phyloP scores from a whole-genome alignment of 2,888 invertebrate genomes.

The Nemotelus pantherinus region DNA sequence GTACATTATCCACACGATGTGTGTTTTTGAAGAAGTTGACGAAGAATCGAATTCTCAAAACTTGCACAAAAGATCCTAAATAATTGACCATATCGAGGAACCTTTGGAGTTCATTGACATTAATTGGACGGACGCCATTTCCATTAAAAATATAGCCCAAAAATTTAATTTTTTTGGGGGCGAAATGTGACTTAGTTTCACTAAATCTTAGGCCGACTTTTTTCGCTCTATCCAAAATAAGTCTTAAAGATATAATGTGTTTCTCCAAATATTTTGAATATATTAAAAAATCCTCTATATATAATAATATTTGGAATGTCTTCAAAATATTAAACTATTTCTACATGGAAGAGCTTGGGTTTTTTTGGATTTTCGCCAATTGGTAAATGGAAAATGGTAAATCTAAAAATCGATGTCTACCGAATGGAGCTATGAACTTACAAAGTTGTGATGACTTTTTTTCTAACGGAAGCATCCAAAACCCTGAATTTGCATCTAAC shows the following conservation, averaged over 20 bases:
- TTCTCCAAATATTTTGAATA: not conserved
- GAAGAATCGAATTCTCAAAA: not conserved
- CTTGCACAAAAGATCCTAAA: not conserved
- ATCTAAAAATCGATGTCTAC: conserved; percentile 51
- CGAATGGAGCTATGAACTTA: conserved; percentile 53
- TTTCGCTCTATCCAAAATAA: not conserved
- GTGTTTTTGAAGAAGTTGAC: not conserved
- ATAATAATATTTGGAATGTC: not conserved
- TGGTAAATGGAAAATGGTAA: conserved; percentile 50
- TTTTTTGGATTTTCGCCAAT: conserved; percentile 44
- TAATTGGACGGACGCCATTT: too few species aligned
- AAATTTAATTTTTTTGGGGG: not conserved
- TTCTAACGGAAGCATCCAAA: conserved; percentile 53
- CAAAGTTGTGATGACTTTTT: conserved; percentile 52
- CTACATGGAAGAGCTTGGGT: conserved; percentile 40
- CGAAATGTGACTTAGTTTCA: not conserved
- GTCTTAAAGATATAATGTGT: not conserved
- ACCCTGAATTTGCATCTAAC: conserved; percentile 50
- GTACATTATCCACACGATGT: too few species aligned
- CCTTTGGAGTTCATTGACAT: too few species aligned
- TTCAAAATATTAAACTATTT: conserved; percentile 47
- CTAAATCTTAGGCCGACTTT: not conserved
- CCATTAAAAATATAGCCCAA: too few species aligned
- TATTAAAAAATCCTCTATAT: not conserved
- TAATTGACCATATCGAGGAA: not conserved